Base-by-base conservation (phyloP, 2,113 vertebrate species). In the Lates calcarifer region DNA sequence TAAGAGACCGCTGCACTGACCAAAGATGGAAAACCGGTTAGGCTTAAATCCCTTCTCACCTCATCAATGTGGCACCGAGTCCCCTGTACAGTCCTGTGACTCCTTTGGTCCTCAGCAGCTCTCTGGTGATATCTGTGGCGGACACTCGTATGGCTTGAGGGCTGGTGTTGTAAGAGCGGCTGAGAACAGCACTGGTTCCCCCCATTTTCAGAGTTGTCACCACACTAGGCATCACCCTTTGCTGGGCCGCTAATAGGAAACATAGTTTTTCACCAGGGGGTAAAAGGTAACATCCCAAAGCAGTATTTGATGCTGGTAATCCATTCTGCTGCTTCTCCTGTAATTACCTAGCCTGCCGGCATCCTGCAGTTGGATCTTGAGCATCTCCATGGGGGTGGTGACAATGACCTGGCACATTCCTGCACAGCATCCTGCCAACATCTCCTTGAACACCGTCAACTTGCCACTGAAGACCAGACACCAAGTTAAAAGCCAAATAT, bases 381-480 rank as follows among this genome's bases (percentile, higher is more conserved):
- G 94, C 96, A 96, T 96, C 84, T 96, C 96, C 96, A 96, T 96
- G 0, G 96, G 96, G 11, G 95, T 96, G 39, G 96, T 96, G 53
- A 96, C 68, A 58, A 94, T 91, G 31, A 96, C 96, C 81, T 96
- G 96, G 81, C 96, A 96, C 89, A 95, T 94, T 65, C 96, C 96
- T n/a, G 96, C 96, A 57, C 95, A 96, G 49, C 96, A 96, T 28
- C 96, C 96, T 1, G 96, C 95, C 85, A 96, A 18, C 96, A 96
- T 96, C 90, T 96, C 96, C 89, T 94, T 95, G 29, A 93, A 87
- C 37, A 96, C 91, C 0, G 91, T 96, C 60, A 96, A 82, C 49
- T 72, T 92, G 37, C 91, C 87, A 49, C 95, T 95, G 74, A 58
- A 70, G 29, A 88, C 43, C 6, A 37, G 11, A 51, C 22, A 47